Evolutionary conservation across 1,140 invertebrate species (phyloP), one percentile per base, ranked within the genome.

Genomic region (Megathymus violae): DNA sequence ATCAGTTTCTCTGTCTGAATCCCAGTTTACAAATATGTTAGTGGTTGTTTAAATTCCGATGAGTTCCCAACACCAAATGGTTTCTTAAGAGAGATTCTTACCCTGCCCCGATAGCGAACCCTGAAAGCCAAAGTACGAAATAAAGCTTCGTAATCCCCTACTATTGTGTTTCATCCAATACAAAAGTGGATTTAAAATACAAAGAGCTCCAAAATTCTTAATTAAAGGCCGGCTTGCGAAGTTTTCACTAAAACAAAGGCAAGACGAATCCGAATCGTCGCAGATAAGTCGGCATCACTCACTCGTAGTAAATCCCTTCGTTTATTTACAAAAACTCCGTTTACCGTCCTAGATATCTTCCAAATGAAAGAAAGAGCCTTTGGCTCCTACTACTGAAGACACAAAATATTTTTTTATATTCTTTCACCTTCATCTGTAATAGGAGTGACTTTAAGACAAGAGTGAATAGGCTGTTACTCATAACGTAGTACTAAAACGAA

Each of bases 271-370:
- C 66, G 40, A 56, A 56, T 56, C 40, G 40, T 41, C 52, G 31
- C 62, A 64, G 67, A 67, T 67, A 67, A 67, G 58, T 74, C 50
- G 41, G 22, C 41, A 58, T 58, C 41, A 36, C 36, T 58, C 54
- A 58, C 41, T 58, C 54, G 25, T 41, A 58, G 41, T 58, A 64
- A 69, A 64, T 64, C 67, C 62, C 62, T 69, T 69, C 66, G 56
- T 58, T 68, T 64, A 64, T 68, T 68, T 63, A 68, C 44, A 59
- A 59, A 67, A 67, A 63, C 46, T 63, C 54, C 41, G 48, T 60
- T 62, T 62, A 67, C 54, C 47, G 50, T 62, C 59, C 43, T 46
- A 41, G 50, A 61, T 50, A 61, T 61, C 46, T 61, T 50, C 31
- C 25, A 25, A 16, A 38, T 54, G 59, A 67, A 62, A 58, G 59